Evolutionary conservation across 2,113 vertebrate genomes (phyloP).

Genomic region (Hiodon tergisus): DNA sequence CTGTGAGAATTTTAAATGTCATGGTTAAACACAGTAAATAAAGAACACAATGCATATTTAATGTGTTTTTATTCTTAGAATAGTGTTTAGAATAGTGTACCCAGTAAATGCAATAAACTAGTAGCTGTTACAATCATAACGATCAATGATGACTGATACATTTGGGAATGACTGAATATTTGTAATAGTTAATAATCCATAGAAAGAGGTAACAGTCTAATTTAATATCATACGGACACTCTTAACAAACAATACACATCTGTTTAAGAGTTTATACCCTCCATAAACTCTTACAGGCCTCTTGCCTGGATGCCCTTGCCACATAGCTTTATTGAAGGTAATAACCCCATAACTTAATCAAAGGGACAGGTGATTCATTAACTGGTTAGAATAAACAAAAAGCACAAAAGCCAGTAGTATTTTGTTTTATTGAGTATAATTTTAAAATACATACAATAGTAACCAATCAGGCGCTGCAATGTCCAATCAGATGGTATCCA

Average conservation of each 20-base stretch:
- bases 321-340: constrained; percentile 22
- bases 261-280: background rate
- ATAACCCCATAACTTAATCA: constrained; percentile 23
- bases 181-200: too few species aligned
- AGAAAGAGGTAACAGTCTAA: too few species aligned
- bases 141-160: too few species aligned
- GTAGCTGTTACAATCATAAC: too few species aligned
- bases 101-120: too few species aligned
- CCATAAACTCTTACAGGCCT: background rate
- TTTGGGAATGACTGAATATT: too few species aligned
- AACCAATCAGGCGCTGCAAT: background rate
- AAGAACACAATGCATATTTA: background rate
- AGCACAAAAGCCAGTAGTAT: constrained; percentile 22
- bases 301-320: background rate
- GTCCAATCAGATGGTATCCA: background rate
- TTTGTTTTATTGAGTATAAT: background rate
- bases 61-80: background rate
- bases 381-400: constrained; percentile 44
- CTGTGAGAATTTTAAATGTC: background rate
- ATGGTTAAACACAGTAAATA: background rate
- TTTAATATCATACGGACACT: too few species aligned
- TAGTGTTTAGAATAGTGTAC: background rate
- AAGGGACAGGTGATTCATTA: constrained; percentile 45
- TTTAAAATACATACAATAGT: background rate
- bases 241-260: too few species aligned